These are phyloP conservation scores for Agapornis roseicollis DNA, from an alignment of 2,113 vertebrate species.

Conservation along the genomic window DNA sequence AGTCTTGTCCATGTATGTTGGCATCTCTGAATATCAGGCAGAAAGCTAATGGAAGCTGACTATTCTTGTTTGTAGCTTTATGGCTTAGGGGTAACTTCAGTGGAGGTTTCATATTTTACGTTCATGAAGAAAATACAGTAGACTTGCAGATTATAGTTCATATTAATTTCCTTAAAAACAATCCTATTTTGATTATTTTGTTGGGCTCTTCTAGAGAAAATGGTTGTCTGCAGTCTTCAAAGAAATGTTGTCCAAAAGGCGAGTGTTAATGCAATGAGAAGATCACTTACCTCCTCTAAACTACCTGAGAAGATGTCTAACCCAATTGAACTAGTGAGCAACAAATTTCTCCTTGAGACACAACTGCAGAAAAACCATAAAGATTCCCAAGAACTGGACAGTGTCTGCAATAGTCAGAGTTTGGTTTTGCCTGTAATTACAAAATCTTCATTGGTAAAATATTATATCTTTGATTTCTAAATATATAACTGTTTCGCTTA, in stretches of 20 bases:
- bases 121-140: neutral
- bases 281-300: neutral
- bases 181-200: neutral
- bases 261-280: neutral
- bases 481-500: neutral
- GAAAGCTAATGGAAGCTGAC: neutral
- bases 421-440: neutral
- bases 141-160: neutral
- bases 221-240: neutral
- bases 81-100: neutral
- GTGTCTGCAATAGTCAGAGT: neutral
- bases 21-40: neutral
- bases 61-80: neutral
- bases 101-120: neutral
- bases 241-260: neutral
- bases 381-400: neutral
- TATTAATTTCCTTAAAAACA: neutral
- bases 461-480: neutral
- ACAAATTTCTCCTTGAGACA: neutral
- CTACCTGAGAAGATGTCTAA: neutral
- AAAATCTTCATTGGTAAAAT: slow-evolving; percentile 49
- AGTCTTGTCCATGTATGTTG: neutral
- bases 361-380: neutral
- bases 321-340: neutral
- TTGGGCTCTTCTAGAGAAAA: neutral